A percentile compares a stretch with the other conserved stretches of the same genome.
These are phyloP conservation scores for Phainopepla nitens DNA, from an alignment of 2,113 vertebrate species.

Conservation along the genomic window DNA sequence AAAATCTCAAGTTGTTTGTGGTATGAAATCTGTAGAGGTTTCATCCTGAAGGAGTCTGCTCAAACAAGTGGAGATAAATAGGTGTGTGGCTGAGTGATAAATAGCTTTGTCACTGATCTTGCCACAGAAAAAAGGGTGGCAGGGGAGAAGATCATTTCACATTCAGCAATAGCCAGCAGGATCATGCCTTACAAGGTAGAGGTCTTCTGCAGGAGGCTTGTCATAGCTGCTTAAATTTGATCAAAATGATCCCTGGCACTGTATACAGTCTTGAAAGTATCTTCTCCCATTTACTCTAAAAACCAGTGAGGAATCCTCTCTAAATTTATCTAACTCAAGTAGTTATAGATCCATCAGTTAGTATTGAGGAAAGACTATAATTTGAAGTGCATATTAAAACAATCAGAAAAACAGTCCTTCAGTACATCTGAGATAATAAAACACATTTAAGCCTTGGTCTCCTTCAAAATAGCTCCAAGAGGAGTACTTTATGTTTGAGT, in stretches of 20 bases:
- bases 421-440: background rate
- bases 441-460: background rate
- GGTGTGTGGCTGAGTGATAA: background rate
- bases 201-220: background rate
- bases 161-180: background rate
- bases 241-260: background rate
- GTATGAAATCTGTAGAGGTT: background rate
- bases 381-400: background rate
- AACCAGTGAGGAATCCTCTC: background rate
- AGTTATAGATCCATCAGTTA: background rate
- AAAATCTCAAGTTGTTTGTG: background rate
- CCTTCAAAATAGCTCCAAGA: background rate
- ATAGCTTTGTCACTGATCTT: background rate
- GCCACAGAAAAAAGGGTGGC: background rate
- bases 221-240: background rate
- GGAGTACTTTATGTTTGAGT: background rate
- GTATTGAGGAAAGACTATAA: background rate
- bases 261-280: background rate
- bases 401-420: background rate
- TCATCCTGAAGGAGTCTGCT: background rate
- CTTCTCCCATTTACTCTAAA: constrained; percentile 35
- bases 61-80: background rate
- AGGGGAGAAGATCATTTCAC: background rate
- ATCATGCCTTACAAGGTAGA: background rate
- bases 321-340: background rate